A percentile compares a stretch with the other conserved stretches of the same genome.
Evolutionary conservation across 1,140 invertebrate genomes (phyloP).

Genomic region (Lordiphosa collinella): DNA sequence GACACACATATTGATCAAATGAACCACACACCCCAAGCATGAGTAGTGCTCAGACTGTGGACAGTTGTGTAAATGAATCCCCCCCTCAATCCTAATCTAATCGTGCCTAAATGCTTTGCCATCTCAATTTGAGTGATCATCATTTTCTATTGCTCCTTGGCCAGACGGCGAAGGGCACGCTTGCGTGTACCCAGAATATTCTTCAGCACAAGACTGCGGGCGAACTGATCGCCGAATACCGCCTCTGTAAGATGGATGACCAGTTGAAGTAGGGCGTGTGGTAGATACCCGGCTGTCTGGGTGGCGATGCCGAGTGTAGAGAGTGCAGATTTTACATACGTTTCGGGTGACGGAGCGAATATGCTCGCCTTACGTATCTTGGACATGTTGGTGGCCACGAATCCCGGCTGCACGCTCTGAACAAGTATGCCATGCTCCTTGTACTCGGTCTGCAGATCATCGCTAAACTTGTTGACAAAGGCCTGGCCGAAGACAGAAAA

Average conservation of each 20-base stretch:
- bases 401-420: conserved; percentile 92
- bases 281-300: conserved; percentile 89
- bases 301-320: conserved; percentile 87
- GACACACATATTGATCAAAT: conserved; percentile 3
- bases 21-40: too few relatives aligned
- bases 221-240: conserved; percentile 60
- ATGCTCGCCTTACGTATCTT: conserved; percentile 89
- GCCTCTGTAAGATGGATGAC: conserved; percentile 53
- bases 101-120: conserved; percentile 8
- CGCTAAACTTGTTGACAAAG: conserved; percentile 92
- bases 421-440: conserved; percentile 87
- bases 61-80: neutral
- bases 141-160: conserved; percentile 53
- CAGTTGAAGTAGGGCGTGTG: conserved; percentile 85
- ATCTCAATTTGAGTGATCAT: neutral
- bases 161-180: conserved; percentile 51
- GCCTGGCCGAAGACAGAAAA: conserved; percentile 80
- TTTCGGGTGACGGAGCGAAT: conserved; percentile 88
- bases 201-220: conserved; percentile 61
- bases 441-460: conserved; percentile 90
- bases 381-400: conserved; percentile 96
- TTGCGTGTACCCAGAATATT: conserved; percentile 59
- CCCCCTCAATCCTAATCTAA: conserved; percentile 13
- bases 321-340: conserved; percentile 89
- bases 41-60: too few relatives aligned